Percentiles rank a stretch among this genome's conserved stretches.
phyloP scores from a whole-genome alignment of 2,888 invertebrate species.

The Stenichneumon culpator region DNA sequence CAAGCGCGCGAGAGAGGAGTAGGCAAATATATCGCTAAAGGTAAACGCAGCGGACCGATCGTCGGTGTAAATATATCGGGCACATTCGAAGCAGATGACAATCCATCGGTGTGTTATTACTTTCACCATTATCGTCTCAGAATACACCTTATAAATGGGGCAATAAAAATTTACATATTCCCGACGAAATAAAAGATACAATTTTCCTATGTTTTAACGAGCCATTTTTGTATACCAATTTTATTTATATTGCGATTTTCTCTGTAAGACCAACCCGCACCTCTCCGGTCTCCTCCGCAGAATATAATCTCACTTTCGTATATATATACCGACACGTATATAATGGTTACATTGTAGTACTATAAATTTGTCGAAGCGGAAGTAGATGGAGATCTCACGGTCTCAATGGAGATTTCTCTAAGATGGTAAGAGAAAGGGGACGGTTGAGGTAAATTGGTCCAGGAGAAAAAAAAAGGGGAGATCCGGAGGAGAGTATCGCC shows the following conservation, averaged over 20 bases:
- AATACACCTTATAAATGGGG: background rate
- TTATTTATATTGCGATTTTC: conserved; percentile 18
- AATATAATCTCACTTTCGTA: conserved; percentile 8
- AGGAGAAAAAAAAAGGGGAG: conserved; percentile 12
- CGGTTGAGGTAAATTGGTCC: conserved; percentile 54
- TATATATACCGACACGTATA: background rate
- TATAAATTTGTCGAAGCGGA: conserved; percentile 43
- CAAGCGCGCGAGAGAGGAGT: conserved; percentile 9
- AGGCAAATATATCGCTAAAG: conserved; percentile 44
- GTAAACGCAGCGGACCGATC: background rate
- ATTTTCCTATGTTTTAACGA: conserved; percentile 39
- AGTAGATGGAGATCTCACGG: conserved; percentile 55
- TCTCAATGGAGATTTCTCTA: conserved; percentile 48
- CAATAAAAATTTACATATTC: background rate
- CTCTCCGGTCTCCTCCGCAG: background rate
- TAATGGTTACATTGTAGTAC: conserved; percentile 13
- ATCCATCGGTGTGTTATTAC: background rate
- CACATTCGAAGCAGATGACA: conserved; percentile 33
- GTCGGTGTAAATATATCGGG: conserved; percentile 39
- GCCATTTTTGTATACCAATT: background rate
- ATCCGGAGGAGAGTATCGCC: conserved; percentile 24
- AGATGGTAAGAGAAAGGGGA: conserved; percentile 33
- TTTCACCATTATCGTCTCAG: background rate
- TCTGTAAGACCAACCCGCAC: conserved; percentile 21
- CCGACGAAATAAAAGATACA: conserved; percentile 34